Base-by-base conservation (phyloP, 1,140 invertebrate species). In the Macrobrachium rosenbergii region DNA sequence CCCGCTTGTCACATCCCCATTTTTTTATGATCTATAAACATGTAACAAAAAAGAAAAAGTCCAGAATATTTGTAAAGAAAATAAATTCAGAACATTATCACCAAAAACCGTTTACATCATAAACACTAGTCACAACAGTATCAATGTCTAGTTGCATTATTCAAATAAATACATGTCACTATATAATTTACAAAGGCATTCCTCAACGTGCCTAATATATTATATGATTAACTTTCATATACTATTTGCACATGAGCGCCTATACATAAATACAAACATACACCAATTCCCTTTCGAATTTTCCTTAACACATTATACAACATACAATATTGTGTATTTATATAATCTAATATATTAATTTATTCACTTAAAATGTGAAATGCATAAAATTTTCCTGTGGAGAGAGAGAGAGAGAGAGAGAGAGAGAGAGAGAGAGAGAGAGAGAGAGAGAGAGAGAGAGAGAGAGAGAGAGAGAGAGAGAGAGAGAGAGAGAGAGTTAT, bases 381-480 rank as follows among this genome's bases (percentile, higher is more conserved):
- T 37, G 45, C 16, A 59, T 7, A 23, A 37, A 19, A 23, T 58
- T 14, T 58, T 19, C 16, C 28, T 58, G 16, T 58, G 21, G 12
- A 10, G 78, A 63, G 78, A 63, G 78, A 80, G 78, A 37, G 78
- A 80, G 78, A 63, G 78, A 64, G 78, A 80, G 63, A 69, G 79
- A 67, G 63, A 82, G 63, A 82, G 79, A 82, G 79, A 67, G 62
- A 67, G 79, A 81, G 79, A 81, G 79, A 82, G 79, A 82, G 60
- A 82, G 79, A 64, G 79, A 82, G 37, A 21, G 23, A 23, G 37
- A 82, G 23, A 60, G 23, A 62, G 14, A 17, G n/a, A 62, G 16
- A 19, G 21, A 82, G 58, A 62, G 58, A 62, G 52, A 80, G 23
- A 62, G 23, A 52, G 78, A 62, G 2, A 21, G 23, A 21, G 28